These are phyloP conservation scores for Chrysotoxum bicinctum DNA, from an alignment of 2,888 invertebrate genomes.

Conservation along the genomic window DNA sequence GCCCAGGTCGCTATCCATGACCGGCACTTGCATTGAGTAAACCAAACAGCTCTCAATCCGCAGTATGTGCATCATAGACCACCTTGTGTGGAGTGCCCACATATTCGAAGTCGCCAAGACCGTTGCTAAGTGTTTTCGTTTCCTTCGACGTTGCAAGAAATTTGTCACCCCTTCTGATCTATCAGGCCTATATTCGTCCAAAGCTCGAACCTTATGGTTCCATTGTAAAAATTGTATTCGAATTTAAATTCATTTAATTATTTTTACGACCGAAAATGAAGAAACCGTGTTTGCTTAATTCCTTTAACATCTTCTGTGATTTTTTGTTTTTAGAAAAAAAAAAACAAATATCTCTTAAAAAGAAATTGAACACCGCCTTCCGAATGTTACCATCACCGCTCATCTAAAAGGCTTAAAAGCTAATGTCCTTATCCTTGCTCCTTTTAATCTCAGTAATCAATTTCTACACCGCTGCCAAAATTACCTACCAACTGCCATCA, in stretches of 20 bases:
- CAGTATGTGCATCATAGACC: too few species aligned
- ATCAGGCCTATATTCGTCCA: too few species aligned
- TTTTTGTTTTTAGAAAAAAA: background rate
- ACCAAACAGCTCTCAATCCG: too few species aligned
- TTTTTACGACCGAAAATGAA: background rate
- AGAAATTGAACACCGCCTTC: constrained; percentile 25
- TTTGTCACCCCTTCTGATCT: too few species aligned
- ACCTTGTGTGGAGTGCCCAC: too few species aligned
- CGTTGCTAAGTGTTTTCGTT: too few species aligned
- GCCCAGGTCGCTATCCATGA: too few species aligned
- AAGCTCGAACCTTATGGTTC: too few species aligned
- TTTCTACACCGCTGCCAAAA: constrained; percentile 49
- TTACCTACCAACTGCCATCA: constrained; percentile 53
- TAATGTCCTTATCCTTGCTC: constrained; percentile 38
- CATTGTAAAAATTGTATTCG: too few species aligned
- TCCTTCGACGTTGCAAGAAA: too few species aligned
- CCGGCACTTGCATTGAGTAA: too few species aligned
- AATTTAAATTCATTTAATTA: background rate
- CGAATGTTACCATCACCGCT: constrained; percentile 41
- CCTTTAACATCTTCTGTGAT: background rate
- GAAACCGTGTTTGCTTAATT: background rate
- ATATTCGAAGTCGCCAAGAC: too few species aligned
- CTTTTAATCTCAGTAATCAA: constrained; percentile 65
- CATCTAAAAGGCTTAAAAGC: constrained; percentile 25
- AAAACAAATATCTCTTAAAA: background rate